These are phyloP conservation scores for Notolepis coatsorum DNA, from an alignment of 2,797 vertebrate genomes.

Conservation along the genomic window DNA sequence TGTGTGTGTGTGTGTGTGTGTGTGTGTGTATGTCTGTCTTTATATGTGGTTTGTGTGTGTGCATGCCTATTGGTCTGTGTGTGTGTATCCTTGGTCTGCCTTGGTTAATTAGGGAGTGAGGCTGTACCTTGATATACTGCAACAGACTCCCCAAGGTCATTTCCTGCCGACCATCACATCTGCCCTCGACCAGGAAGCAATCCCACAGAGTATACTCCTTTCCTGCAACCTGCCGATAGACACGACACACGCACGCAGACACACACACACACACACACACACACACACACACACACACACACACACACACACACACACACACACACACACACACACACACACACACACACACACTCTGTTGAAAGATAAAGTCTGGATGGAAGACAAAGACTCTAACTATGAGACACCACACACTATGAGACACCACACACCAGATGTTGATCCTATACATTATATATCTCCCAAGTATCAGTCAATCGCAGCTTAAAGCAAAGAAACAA, in stretches of 20 bases:
- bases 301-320: constrained; percentile 15
- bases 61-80: not conserved
- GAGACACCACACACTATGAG: constrained; percentile 8
- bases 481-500: not conserved
- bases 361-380: constrained; percentile 60
- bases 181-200: constrained; percentile 79
- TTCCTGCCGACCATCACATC: constrained; percentile 71
- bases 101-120: constrained; percentile 28
- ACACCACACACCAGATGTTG: constrained; percentile 14
- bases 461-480: too few relatives aligned
- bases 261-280: constrained; percentile 39
- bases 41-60: not conserved
- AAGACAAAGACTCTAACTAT: not conserved
- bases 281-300: constrained; percentile 19
- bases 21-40: too few relatives aligned
- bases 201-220: constrained; percentile 85
- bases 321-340: not conserved
- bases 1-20: constrained; percentile 22
- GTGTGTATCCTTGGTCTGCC: too few relatives aligned
- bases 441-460: too few relatives aligned
- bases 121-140: constrained; percentile 84
- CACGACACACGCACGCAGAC: constrained; percentile 42
- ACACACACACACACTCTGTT: constrained; percentile 25
- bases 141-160: constrained; percentile 87
- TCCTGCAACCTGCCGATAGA: constrained; percentile 82